Base-by-base conservation (phyloP, 92 coral and sea anemone species). In the Montipora capitata region DNA sequence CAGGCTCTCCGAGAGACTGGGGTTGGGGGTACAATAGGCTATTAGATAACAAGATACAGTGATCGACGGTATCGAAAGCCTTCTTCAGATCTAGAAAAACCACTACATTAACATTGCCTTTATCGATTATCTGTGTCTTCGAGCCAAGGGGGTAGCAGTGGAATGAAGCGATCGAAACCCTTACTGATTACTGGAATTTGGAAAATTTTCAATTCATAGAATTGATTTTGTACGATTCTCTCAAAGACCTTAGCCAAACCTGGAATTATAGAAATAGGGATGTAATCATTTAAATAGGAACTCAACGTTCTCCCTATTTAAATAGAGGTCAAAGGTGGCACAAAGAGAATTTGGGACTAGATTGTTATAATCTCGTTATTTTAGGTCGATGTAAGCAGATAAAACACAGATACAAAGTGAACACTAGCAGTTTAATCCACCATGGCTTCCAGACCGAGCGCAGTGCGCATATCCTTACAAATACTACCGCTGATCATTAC, bases 61-160 rank as follows among this genome's bases (percentile, higher is more conserved):
- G 73, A 38, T 68, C 44, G 73, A 68, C 73, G 73, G 73, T 35
- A 45, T 68, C 73, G 11, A 68, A 68, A 68, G 73, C 73, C 10
- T 68, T 35, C 44, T 68, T 35, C 44, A 68, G 73, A 68, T 35
- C 73, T 35, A 68, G 73, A 14, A 68, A 68, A 10, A 35, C 44
- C 44, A 35, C 16, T 12, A 45, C 68, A 62, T 62, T 62, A 62
- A 62, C 68, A 3, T 62, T 62, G 27, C 68, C 68, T 18, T 62
- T 62, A 0, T 62, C 38, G 45, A 40, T 27, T 27, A 27, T 27
- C 35, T 27, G 35, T 27, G 35, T 1, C 35, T 27, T 27, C 35
- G 35, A 27, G 35, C 35, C 2, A 68, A 68, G 73, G 15, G 48
- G 2, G 45, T 7, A 35, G 44, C 73, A 35, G 73, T 16, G 35